A percentile compares a stretch with the other conserved stretches of the same genome.
Conservation (phyloP, 2,888 invertebrate genomes). For the Agonopterix alstromeriana region DNA sequence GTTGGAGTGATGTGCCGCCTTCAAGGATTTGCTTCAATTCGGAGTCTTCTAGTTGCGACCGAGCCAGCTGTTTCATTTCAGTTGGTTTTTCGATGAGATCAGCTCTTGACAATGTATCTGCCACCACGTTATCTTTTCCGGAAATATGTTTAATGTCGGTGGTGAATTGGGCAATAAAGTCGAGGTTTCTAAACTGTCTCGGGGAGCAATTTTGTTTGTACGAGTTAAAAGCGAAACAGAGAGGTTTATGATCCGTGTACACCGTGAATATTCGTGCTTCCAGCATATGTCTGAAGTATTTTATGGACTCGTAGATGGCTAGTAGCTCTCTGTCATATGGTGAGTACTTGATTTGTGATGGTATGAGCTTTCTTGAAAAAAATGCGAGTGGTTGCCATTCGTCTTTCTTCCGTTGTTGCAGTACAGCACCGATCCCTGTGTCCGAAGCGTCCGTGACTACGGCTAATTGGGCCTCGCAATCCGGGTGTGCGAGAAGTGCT, state of each 20-base stretch:
- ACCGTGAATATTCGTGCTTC: no score
- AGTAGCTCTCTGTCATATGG: not conserved
- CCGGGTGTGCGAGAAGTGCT: not conserved
- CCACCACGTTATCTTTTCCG: conserved; percentile 7
- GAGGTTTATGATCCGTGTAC: conserved; percentile 7
- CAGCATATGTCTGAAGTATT: no score
- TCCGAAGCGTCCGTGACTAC: conserved; percentile 23
- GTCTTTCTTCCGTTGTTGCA: conserved; percentile 16
- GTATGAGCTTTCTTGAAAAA: not conserved
- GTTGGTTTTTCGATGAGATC: conserved; percentile 7
- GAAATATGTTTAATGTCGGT: conserved; percentile 7
- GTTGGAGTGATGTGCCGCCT: conserved; percentile 1
- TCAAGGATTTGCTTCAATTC: conserved; percentile 1
- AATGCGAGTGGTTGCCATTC: conserved; percentile 5
- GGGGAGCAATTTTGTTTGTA: conserved; percentile 12
- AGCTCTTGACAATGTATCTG: conserved; percentile 21
- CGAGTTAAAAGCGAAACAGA: conserved; percentile 28
- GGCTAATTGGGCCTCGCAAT: conserved; percentile 14
- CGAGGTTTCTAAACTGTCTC: conserved; percentile 7
- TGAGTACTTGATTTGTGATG: not conserved
- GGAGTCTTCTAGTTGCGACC: conserved; percentile 1
- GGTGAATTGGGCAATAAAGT: conserved; percentile 12
- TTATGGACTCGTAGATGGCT: not conserved
- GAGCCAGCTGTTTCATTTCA: conserved; percentile 2
- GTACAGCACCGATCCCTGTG: conserved; percentile 16